phyloP scores from a whole-genome alignment of 2,113 vertebrate genomes.

The Psammodynastes pulverulentus region DNA sequence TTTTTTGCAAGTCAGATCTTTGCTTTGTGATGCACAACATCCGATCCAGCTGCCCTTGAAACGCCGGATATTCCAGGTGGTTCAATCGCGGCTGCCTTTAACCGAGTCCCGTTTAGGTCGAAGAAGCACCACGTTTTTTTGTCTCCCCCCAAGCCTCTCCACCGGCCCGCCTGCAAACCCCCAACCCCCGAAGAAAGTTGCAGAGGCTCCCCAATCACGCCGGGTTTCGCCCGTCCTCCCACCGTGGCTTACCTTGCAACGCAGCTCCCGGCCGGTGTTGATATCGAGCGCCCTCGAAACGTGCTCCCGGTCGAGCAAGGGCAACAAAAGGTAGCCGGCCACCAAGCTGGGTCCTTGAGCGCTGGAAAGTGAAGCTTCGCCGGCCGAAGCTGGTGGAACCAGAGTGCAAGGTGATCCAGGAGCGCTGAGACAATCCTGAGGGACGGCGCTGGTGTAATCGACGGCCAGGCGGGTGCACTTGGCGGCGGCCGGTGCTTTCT shows the following conservation, averaged over 20 bases:
- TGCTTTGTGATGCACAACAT: not conserved
- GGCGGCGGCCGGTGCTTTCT: conserved; percentile 77
- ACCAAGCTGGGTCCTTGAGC: conserved; percentile 82
- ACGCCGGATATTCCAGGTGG: no score
- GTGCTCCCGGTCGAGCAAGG: conserved; percentile 80
- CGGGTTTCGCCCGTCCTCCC: not conserved
- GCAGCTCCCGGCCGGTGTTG: conserved; percentile 87
- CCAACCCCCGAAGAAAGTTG: not conserved
- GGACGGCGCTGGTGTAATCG: conserved; percentile 66
- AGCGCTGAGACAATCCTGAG: conserved; percentile 72
- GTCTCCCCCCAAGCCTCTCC: fast-evolving
- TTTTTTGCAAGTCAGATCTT: not conserved
- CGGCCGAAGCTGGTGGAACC: conserved; percentile 35
- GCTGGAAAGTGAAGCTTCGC: not conserved
- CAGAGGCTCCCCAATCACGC: not conserved
- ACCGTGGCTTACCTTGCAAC: conserved; percentile 93
- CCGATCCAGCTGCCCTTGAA: not conserved
- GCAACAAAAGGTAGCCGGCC: conserved; percentile 88
- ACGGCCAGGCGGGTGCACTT: conserved; percentile 80
- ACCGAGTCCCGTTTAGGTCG: not conserved
- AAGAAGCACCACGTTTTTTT: not conserved
- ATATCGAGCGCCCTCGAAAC: conserved; percentile 85
- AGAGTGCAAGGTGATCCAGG: conserved; percentile 55
- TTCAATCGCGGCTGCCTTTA: not conserved
- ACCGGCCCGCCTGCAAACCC: not conserved